Evolutionary conservation across 2,888 invertebrate species (phyloP), one percentile per base, ranked within the genome.

Genomic region (Drosophila pseudotalamancana): DNA sequence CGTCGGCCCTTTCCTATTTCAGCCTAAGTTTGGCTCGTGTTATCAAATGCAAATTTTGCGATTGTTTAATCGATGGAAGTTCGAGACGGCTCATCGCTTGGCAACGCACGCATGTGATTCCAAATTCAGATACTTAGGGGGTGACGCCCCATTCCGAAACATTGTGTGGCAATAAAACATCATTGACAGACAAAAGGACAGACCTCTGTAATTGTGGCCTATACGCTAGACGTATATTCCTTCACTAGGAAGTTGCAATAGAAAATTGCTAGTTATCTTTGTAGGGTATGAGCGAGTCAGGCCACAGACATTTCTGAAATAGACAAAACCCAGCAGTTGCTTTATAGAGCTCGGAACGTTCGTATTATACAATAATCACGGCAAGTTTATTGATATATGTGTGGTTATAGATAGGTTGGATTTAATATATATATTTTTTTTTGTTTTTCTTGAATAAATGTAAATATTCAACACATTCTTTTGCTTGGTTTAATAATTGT

Each of bases 391-490:
- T 80, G 80, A 85, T 80, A 79, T 74, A 74, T 54, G 56, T 73
- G 57, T 67, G 76, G 59, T 74, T 86, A 87, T 76, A 82, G 80
- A 80, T 87, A 87, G 69, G 73, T 87, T 85, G 68, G 82, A 76
- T 84, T 83, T 85, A 63, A 81, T 78, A 68, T 60, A 64, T 77
- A 27, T 42, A 16, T 42, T 37, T 8, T 46, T 57, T 45, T 23
- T 29, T 40, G 50, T 60, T 55, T 72, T 66, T 43, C 70, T 71
- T 86, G 87, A 88, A 86, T 82, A 86, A 88, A 87, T 88, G 87
- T 87, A 87, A 88, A 87, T 88, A 82, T 80, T 84, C 87, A 88
- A 86, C 84, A 77, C 84, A 88, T 71, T 86, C 68, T 55, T 70
- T 62, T 67, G 51, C 62, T 67, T 73, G 66, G 59, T 64, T 64